phyloP scores from a whole-genome alignment of 2,888 invertebrate genomes.

The Sarcophaga caerulescens region DNA sequence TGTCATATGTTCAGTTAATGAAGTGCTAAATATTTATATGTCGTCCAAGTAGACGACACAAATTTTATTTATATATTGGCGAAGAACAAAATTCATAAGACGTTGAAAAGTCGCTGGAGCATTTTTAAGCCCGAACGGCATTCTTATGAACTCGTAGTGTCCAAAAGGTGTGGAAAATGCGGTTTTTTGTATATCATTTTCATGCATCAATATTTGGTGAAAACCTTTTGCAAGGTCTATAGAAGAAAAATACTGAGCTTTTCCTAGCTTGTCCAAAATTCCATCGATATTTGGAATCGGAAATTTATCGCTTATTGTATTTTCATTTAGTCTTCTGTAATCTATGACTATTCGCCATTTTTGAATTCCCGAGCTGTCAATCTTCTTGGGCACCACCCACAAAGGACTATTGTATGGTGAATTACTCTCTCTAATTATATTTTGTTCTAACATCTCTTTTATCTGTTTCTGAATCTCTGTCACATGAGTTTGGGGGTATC shows the following conservation, averaged over 20 bases:
- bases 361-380: slow-evolving; percentile 25
- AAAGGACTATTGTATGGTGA: slow-evolving; percentile 44
- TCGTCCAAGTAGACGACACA: slow-evolving; percentile 27
- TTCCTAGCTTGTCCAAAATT: slow-evolving; percentile 71
- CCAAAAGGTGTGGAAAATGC: slow-evolving; percentile 25
- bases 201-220: slow-evolving; percentile 24
- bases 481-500: too few relatives aligned
- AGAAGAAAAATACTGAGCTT: slow-evolving; percentile 55
- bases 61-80: slow-evolving; percentile 22
- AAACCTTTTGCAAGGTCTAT: slow-evolving; percentile 36
- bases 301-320: slow-evolving; percentile 24
- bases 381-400: slow-evolving; percentile 42
- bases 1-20: slow-evolving; percentile 24
- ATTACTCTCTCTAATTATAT: slow-evolving; percentile 34
- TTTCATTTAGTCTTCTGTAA: slow-evolving; percentile 2
- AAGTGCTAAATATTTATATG: slow-evolving; percentile 21
- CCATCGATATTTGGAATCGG: slow-evolving; percentile 70
- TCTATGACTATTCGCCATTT: slow-evolving; percentile 38
- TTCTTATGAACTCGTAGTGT: slow-evolving; percentile 11
- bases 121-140: slow-evolving; percentile 41
- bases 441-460: slow-evolving; percentile 32
- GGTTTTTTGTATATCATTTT: background rate
- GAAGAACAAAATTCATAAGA: slow-evolving; percentile 64
- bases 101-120: slow-evolving; percentile 71
- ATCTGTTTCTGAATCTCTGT: slow-evolving; percentile 26